Base-by-base conservation (phyloP, 2,113 vertebrate species). In the Galemys pyrenaicus region DNA sequence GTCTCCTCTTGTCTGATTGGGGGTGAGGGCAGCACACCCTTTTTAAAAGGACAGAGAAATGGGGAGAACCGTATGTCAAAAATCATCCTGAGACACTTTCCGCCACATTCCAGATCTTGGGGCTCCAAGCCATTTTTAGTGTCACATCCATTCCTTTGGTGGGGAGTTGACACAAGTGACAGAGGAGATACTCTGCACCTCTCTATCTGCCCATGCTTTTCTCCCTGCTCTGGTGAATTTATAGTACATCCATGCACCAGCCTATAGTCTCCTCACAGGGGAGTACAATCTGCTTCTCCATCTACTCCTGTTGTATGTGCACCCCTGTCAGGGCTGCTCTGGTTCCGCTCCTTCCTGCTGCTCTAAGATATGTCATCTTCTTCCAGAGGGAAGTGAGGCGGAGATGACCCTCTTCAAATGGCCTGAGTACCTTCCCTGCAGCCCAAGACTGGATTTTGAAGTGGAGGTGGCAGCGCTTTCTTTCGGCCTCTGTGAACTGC, bases 81-180 rank as follows among this genome's bases (percentile, higher is more conserved):
- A 68, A 41, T 39, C 22, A 56, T n/a, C n/a, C 46, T 46, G 30
- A 46, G 6, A 20, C 80, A 44, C 22, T 56, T 46, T 15, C 51
- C 37, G 22, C 22, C 37, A 46, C 37, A 46, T 1, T 13, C 37
- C 17, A 5, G 1, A 64, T 37, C 10, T 60, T 19, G 22, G 64
- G 64, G 16, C 39, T 80, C 30, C 32, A 30, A n/a, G 77, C 20
- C 39, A 60, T 7, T 37, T 37, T 41, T 10, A 35, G 8, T 32
- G 11, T 90, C 22, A 28, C 5, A 58, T 9, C 20, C 0, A 8
- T 16, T 35, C 49, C n/a, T 46, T 12, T 49, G 37, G 3, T 9
- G 11, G 20, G 10, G n/a, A 15, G 0, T 4, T 0, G 75, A 54
- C 11, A 4, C 22, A 7, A 6, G 37, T 20, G 26, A 78, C 1